These are phyloP conservation scores for Mormyrus hasselquistii DNA, from an alignment of 2,797 vertebrate genomes.

Conservation along the genomic window DNA sequence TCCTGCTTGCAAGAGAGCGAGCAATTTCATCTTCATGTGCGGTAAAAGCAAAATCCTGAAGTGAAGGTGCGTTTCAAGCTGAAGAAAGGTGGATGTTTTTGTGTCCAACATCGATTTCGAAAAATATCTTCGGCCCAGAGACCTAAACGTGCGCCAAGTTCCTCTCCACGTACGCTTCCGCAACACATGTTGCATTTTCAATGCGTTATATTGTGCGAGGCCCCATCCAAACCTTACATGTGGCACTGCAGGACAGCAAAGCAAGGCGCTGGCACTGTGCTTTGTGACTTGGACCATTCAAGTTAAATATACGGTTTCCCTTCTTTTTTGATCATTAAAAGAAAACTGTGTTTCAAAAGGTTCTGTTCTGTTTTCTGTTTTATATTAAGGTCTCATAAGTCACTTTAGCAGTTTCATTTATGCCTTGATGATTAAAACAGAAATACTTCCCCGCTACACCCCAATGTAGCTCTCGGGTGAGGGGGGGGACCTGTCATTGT, in stretches of 20 bases:
- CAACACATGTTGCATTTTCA: constrained; percentile 20
- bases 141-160: constrained; percentile 1
- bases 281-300: background rate
- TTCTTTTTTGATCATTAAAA: constrained; percentile 9
- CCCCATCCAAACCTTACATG: background rate
- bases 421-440: constrained; percentile 20
- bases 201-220: background rate
- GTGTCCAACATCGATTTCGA: background rate
- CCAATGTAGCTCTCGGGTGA: background rate
- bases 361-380: constrained; percentile 15
- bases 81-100: background rate
- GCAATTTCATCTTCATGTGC: background rate
- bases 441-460: background rate
- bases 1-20: background rate
- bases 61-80: background rate
- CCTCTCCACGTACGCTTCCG: constrained; percentile 38
- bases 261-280: background rate
- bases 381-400: constrained; percentile 15
- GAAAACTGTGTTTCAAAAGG: background rate
- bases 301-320: constrained; percentile 13
- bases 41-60: background rate
- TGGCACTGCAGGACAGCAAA: background rate
- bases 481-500: background rate
- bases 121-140: background rate
- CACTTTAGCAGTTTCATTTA: constrained; percentile 13